phyloP scores from a whole-genome alignment of 1,140 invertebrate genomes.

The Papilio polyxenes region DNA sequence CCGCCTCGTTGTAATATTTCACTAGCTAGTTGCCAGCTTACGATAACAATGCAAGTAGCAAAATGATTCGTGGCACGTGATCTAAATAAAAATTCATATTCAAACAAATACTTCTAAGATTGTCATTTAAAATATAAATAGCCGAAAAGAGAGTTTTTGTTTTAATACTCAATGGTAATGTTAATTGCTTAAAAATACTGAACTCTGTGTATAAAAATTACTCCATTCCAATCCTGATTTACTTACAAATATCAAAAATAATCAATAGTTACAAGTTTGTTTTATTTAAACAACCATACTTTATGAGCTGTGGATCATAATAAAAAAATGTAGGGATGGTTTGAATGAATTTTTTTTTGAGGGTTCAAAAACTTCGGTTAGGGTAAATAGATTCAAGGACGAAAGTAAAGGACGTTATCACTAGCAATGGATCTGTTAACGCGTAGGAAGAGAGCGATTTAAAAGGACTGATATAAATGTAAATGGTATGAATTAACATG shows the following conservation, averaged over 20 bases:
- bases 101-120: too few species aligned
- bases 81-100: slow-evolving; percentile 18
- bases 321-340: neutral
- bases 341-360: neutral
- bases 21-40: slow-evolving; percentile 26
- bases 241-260: too few species aligned
- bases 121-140: too few species aligned
- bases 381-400: neutral
- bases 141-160: too few species aligned
- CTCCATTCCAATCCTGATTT: too few species aligned
- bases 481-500: slow-evolving; percentile 25
- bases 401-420: neutral
- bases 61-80: slow-evolving; percentile 32
- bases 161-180: too few species aligned
- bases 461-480: slow-evolving; percentile 7
- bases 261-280: too few species aligned
- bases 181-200: too few species aligned
- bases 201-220: too few species aligned
- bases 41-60: slow-evolving; percentile 27
- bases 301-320: neutral
- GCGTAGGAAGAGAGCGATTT: neutral
- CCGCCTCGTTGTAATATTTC: slow-evolving; percentile 31
- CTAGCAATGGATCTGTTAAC: neutral
- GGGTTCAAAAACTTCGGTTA: neutral
- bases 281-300: too few species aligned